phyloP scores from a whole-genome alignment of 1,140 invertebrate genomes.

The Phenacoccus solenopsis region DNA sequence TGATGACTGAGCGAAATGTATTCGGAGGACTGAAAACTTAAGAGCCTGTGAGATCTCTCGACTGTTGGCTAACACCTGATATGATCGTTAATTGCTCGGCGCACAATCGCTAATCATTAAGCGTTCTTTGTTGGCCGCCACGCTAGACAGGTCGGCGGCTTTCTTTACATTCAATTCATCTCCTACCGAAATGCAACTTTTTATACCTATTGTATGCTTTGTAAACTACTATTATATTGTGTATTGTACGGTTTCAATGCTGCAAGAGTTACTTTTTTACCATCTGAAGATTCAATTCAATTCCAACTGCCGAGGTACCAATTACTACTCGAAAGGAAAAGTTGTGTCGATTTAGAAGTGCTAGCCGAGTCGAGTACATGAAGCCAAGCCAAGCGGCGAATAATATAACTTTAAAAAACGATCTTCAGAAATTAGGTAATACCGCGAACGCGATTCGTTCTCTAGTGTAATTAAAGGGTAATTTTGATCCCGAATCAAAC shows the following conservation, averaged over 20 bases:
- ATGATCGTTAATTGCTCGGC: conserved; percentile 7
- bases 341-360: too few species aligned
- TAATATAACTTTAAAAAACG: too few species aligned
- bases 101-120: conserved; percentile 16
- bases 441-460: too few species aligned
- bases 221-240: conserved; percentile 10
- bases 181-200: conserved; percentile 10
- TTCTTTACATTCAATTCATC: conserved; percentile 14
- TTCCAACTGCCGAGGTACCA: conserved; percentile 4
- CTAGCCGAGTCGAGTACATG: too few species aligned
- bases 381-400: too few species aligned
- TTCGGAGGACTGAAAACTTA: neutral
- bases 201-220: conserved; percentile 6
- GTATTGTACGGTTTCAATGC: conserved; percentile 6
- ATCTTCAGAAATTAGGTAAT: too few species aligned
- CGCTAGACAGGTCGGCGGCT: conserved; percentile 11
- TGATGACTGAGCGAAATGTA: conserved; percentile 6
- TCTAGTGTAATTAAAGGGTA: too few species aligned
- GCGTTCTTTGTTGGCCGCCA: neutral
- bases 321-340: conserved; percentile 13
- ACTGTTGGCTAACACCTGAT: conserved; percentile 3
- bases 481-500: too few species aligned
- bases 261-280: conserved; percentile 7
- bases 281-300: conserved; percentile 10
- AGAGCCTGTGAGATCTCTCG: neutral